These are phyloP conservation scores for Bradypodion ventrale DNA, from an alignment of 2,797 vertebrate genomes.

Conservation along the genomic window DNA sequence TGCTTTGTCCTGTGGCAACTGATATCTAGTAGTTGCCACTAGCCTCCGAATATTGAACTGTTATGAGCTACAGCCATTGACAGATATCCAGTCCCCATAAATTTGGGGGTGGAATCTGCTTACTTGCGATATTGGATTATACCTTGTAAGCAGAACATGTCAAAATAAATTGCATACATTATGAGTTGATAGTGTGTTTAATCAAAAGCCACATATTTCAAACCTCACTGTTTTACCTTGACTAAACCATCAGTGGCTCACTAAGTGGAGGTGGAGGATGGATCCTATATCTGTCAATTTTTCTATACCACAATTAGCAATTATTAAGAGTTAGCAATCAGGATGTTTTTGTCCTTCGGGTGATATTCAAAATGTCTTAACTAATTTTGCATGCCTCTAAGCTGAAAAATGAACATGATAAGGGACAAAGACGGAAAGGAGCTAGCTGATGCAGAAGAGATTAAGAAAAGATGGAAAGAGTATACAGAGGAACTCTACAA, in stretches of 20 bases:
- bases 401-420: too few species aligned
- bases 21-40: not conserved
- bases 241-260: not conserved
- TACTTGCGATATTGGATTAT: not conserved
- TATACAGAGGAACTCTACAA: too few species aligned
- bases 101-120: too few species aligned
- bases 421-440: too few species aligned
- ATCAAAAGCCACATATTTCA: constrained; percentile 15
- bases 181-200: constrained; percentile 15
- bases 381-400: constrained; percentile 56
- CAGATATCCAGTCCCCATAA: too few species aligned
- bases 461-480: too few species aligned
- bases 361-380: constrained; percentile 59
- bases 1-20: not conserved
- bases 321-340: constrained; percentile 43
- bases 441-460: too few species aligned
- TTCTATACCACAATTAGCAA: constrained; percentile 29
- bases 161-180: constrained; percentile 14
- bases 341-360: constrained; percentile 63
- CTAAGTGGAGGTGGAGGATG: not conserved
- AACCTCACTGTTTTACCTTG: not conserved
- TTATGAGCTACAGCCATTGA: too few species aligned
- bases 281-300: not conserved
- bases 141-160: not conserved
- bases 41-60: too few species aligned